Base-by-base conservation (phyloP, 1,140 invertebrate genomes). In the Drosophila baimaii region DNA sequence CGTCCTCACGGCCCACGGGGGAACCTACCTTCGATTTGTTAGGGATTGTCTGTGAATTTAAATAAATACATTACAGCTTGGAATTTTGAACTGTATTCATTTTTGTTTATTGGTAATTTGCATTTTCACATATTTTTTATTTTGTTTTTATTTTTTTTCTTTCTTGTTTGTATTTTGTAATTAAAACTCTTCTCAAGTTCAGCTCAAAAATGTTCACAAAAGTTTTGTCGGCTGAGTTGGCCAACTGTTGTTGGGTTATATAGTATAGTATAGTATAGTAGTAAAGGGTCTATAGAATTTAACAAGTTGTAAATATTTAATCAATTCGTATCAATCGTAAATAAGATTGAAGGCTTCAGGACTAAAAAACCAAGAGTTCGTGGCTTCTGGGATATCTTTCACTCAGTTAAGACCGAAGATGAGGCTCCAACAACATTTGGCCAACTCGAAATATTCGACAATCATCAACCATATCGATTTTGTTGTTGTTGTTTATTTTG, bases 1-100 rank as follows among this genome's bases (percentile, higher is more conserved):
- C 15, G 76, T 93, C 0, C 54, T 92, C 2, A 61, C 81, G 84
- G 92, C 86, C 74, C 90, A 83, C 69, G 92, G 72, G 77, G 93
- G 81, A 10, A 81, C 79, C 3, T 77, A 77, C 39, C 44, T 90
- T 1, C 55, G 72, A 7, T 90, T 90, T 56, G 55, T 90, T 0
- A 62, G 29, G 5, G 72, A 81, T 58, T 31, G 10, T 13, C 64
- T 86, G 5, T 81, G 33, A 77, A 49, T 35, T 35, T 12, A 8
- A 65, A 23, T n/a, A n/a, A n/a, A n/a, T n/a, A n/a, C n/a, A n/a
- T n/a, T n/a, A n/a, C n/a, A n/a, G n/a, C n/a, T n/a, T n/a, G n/a
- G n/a, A n/a, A n/a, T n/a, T n/a, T n/a, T n/a, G n/a, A 58, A 39
- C 56, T 62, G 31, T 58, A 43, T 54, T 78, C 51, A 21, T 19